Evolutionary conservation across 1,140 invertebrate genomes (phyloP), one percentile per base, ranked within the genome.

Genomic region (Thereuonema tuberculata): DNA sequence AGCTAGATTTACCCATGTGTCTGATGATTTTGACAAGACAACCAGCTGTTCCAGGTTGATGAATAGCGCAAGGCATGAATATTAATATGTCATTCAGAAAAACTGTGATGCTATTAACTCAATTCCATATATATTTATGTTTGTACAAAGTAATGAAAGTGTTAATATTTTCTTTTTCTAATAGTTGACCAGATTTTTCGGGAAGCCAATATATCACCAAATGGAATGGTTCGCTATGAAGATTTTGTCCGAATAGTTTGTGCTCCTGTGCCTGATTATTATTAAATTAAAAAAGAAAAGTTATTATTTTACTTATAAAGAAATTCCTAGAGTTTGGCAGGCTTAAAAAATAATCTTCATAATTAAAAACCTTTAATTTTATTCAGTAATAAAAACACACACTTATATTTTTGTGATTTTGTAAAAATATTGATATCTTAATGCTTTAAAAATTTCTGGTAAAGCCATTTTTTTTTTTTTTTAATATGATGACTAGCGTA

Each of bases 251-350:
- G 92, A 72, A 91, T 93, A 66, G 84, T 92, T 5, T 89, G 89
- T 76, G 91, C 91, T 23, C 93, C 93, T 2, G 85, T 93, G 20
- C 92, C 92, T 24, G 92, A 97, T 74, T 96, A 95, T 74, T 96
- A 93, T 69, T 93, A 25, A 55, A 55, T 50, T 21, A 9, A 12
- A 9, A n/a, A 50, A 50, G n/a, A 43, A 43, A 43, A 43, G n/a
- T 43, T 43, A 43, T 12, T 43, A 12, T 43, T n/a, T n/a, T 43
- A 43, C 37, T n/a, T n/a, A n/a, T n/a, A n/a, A n/a, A n/a, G n/a
- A n/a, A n/a, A n/a, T n/a, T n/a, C n/a, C n/a, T n/a, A n/a, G n/a
- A n/a, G n/a, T n/a, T n/a, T n/a, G n/a, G n/a, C n/a, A n/a, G n/a
- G n/a, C n/a, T n/a, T n/a, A n/a, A n/a, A n/a, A n/a, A n/a, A n/a